Evolutionary conservation across 2,888 invertebrate genomes (phyloP).

Genomic region (Eumerus sabulonum): DNA sequence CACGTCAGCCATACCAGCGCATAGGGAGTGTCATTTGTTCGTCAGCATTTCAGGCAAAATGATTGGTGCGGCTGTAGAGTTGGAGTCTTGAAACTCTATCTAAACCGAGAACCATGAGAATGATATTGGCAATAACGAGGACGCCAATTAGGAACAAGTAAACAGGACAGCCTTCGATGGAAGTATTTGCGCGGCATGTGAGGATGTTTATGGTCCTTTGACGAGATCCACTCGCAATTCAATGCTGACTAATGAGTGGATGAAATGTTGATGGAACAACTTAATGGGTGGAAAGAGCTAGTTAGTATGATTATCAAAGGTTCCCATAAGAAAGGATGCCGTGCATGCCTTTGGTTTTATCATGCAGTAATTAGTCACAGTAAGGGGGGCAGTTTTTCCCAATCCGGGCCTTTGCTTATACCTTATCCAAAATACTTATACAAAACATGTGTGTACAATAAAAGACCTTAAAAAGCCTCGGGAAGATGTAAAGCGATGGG

Average conservation of each 20-base stretch:
- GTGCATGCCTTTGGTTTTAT: conserved; percentile 13
- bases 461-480: too few species aligned
- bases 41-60: conserved; percentile 51
- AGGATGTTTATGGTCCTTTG: conserved; percentile 36
- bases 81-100: conserved; percentile 67
- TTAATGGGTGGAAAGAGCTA: conserved; percentile 38
- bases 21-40: conserved; percentile 44
- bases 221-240: conserved; percentile 49
- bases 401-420: too few species aligned
- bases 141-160: conserved; percentile 68
- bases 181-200: conserved; percentile 47
- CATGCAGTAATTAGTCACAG: conserved; percentile 27
- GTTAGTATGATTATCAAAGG: conserved; percentile 29
- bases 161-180: conserved; percentile 48
- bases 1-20: background rate
- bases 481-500: too few species aligned
- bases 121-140: conserved; percentile 55
- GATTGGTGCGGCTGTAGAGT: conserved; percentile 50
- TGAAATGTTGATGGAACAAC: conserved; percentile 57
- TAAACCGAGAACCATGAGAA: conserved; percentile 32
- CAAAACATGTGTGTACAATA: too few species aligned
- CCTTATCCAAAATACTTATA: too few species aligned
- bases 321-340: conserved; percentile 3
- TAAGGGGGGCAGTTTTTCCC: background rate
- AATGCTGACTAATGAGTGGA: conserved; percentile 58